Conservation (phyloP, 1,140 invertebrate species). For the Aricia agestis region DNA sequence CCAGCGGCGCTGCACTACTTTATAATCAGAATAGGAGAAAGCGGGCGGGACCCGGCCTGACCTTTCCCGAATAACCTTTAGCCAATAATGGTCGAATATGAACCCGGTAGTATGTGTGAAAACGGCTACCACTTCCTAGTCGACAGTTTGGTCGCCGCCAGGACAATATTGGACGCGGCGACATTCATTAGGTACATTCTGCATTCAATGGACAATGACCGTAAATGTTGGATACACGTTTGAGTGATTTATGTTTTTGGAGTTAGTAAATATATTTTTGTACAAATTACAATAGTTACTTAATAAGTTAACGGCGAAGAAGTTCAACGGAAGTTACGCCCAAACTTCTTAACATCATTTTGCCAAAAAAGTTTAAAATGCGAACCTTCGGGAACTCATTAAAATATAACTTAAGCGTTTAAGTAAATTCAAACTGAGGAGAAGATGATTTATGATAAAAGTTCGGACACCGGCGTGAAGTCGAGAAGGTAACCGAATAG, state of each 20-base stretch:
- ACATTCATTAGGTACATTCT: neutral
- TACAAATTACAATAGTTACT: no score
- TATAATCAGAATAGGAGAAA: slow-evolving; percentile 58
- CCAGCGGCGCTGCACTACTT: slow-evolving; percentile 58
- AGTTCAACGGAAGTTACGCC: neutral
- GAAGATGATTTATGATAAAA: neutral
- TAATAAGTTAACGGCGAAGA: no score
- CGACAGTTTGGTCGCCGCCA: neutral
- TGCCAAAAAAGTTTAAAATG: neutral
- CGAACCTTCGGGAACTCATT: neutral
- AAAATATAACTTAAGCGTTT: neutral
- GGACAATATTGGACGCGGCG: neutral
- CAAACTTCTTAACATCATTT: neutral
- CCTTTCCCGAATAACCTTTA: slow-evolving; percentile 61
- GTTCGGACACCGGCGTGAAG: neutral
- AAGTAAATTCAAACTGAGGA: neutral
- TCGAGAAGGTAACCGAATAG: neutral
- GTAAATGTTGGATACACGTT: neutral
- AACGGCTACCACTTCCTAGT: slow-evolving; percentile 49
- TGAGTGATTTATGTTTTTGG: neutral
- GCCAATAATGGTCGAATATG: slow-evolving; percentile 50
- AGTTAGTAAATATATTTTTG: neutral
- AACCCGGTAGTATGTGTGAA: slow-evolving; percentile 59
- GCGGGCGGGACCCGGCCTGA: slow-evolving; percentile 53
- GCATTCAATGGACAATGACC: neutral